Conservation (phyloP, 2,113 vertebrate species). For the Craseonycteris thonglongyai region DNA sequence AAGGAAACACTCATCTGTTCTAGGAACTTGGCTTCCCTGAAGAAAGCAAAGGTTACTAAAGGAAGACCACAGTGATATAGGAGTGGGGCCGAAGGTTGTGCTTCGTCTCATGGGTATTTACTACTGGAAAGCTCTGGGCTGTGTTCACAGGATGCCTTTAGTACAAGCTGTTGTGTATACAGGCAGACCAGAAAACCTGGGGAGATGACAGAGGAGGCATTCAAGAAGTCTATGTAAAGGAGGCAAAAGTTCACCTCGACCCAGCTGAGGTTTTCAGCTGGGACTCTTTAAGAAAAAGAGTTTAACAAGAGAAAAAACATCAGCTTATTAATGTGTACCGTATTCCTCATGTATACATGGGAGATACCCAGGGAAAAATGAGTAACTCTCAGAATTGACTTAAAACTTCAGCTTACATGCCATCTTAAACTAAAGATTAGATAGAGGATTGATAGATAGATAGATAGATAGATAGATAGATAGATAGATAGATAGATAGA, state of each 20-base stretch:
- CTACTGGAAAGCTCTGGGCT: neutral
- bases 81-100: neutral
- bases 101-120: neutral
- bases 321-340: neutral
- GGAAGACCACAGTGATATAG: neutral
- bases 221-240: neutral
- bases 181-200: neutral
- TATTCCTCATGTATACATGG: neutral
- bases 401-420: neutral
- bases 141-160: neutral
- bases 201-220: neutral
- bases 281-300: neutral
- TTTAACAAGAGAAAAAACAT: neutral
- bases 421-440: neutral
- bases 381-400: neutral
- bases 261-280: neutral
- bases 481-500: too few species aligned
- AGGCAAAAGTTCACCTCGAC: neutral
- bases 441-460: too few species aligned
- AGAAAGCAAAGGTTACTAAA: neutral
- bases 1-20: neutral
- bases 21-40: neutral
- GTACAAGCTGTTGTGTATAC: neutral
- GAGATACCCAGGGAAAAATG: neutral
- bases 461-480: too few species aligned